These are phyloP conservation scores for Onthophagus sagittarius DNA, from an alignment of 2,888 invertebrate genomes.

Conservation along the genomic window DNA sequence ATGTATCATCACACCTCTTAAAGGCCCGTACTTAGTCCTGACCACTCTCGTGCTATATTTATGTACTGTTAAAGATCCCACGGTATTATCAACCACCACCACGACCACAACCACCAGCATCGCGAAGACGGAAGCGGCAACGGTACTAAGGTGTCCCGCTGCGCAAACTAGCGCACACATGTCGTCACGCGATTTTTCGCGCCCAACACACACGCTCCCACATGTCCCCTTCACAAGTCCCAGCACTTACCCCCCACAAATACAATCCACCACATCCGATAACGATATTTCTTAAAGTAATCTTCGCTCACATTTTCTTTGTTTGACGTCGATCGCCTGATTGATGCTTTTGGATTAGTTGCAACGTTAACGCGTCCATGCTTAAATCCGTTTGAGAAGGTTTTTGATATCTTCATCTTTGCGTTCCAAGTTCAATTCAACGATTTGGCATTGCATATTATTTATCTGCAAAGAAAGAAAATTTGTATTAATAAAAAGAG, in stretches of 20 bases:
- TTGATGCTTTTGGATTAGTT: no score
- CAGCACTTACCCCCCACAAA: not conserved
- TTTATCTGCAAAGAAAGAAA: not conserved
- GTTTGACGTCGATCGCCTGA: not conserved
- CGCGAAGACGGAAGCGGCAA: slow-evolving; percentile 40
- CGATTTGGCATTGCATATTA: no score
- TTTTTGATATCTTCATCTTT: no score
- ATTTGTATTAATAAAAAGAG: not conserved
- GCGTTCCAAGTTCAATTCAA: no score
- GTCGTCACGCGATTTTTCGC: slow-evolving; percentile 43
- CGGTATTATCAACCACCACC: slow-evolving; percentile 55
- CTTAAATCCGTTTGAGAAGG: no score
- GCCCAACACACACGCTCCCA: slow-evolving; percentile 33
- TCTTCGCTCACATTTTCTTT: not conserved
- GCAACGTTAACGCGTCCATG: no score
- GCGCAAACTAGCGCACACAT: slow-evolving; percentile 44
- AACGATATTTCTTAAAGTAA: not conserved
- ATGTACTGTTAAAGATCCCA: slow-evolving; percentile 57
- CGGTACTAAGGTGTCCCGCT: slow-evolving; percentile 41
- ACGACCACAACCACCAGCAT: slow-evolving; percentile 55
- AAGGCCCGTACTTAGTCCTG: slow-evolving; percentile 83
- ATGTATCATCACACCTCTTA: slow-evolving; percentile 81
- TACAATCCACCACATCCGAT: not conserved
- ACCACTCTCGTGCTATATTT: slow-evolving; percentile 81
- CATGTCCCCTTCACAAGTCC: slow-evolving; percentile 23